Conservation (phyloP, 2,888 invertebrate genomes). For the Harpalus rubripes region DNA sequence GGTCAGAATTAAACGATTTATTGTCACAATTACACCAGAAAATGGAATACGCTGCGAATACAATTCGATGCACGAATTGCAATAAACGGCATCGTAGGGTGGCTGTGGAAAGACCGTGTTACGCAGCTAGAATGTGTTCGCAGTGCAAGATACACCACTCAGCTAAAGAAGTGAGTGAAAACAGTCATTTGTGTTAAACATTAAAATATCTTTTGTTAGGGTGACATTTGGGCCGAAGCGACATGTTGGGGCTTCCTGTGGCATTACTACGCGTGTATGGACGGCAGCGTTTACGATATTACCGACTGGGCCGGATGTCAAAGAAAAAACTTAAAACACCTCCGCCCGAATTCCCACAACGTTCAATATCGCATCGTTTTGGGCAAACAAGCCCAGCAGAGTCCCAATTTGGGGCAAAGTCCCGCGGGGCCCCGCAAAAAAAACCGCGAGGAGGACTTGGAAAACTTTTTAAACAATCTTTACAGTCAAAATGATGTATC, state of each 20-base stretch:
- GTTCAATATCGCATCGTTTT: slow-evolving; percentile 93
- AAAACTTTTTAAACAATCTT: slow-evolving; percentile 89
- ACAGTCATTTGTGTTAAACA: no score
- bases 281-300: slow-evolving; percentile 96
- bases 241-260: slow-evolving; percentile 92
- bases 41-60: slow-evolving; percentile 96
- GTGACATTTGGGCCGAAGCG: slow-evolving; percentile 98
- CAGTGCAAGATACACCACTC: slow-evolving; percentile 94
- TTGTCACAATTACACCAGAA: slow-evolving; percentile 94
- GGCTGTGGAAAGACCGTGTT: slow-evolving; percentile 91
- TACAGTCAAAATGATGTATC: slow-evolving; percentile 83
- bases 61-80: slow-evolving; percentile 97
- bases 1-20: slow-evolving; percentile 92
- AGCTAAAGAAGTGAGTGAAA: slow-evolving; percentile 87
- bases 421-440: slow-evolving; percentile 16
- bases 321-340: slow-evolving; percentile 87
- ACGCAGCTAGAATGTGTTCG: slow-evolving; percentile 94
- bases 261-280: slow-evolving; percentile 98
- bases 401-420: slow-evolving; percentile 72
- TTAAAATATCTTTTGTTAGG: slow-evolving; percentile 79
- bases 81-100: slow-evolving; percentile 93
- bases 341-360: slow-evolving; percentile 94
- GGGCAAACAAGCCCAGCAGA: slow-evolving; percentile 82
- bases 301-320: slow-evolving; percentile 98
- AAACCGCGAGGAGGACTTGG: slow-evolving; percentile 86